Percentiles rank a stretch among this genome's conserved stretches.
phyloP scores from a whole-genome alignment of 1,140 invertebrate species.

The Lordiphosa mommai region DNA sequence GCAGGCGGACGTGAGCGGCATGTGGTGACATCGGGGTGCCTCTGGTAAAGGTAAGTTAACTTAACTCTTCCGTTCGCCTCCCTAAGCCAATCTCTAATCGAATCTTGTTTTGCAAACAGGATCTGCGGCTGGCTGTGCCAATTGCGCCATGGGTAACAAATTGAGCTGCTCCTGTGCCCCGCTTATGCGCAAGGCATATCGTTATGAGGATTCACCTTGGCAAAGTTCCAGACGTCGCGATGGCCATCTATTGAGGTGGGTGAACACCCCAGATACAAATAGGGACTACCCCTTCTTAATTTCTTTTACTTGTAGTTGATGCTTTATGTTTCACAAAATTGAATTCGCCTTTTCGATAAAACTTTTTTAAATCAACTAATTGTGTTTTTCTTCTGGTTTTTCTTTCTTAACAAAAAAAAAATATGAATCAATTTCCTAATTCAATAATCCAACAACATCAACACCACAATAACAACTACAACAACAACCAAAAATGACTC shows the following conservation, averaged over 20 bases:
- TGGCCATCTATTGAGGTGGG: conserved; percentile 94
- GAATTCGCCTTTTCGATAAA: conserved; percentile 64
- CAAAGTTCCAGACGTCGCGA: conserved; percentile 91
- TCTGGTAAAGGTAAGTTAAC: conserved; percentile 81
- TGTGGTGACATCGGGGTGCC: conserved; percentile 88
- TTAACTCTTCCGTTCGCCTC: too few species aligned
- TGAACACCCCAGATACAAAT: conserved; percentile 1
- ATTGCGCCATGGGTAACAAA: conserved; percentile 94
- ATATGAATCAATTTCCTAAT: conserved; percentile 27
- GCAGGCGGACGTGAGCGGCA: conserved; percentile 83
- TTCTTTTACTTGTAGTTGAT: conserved; percentile 17
- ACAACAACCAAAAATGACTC: conserved; percentile 48
- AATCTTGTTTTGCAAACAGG: conserved; percentile 27
- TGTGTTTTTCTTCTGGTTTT: conserved; percentile 73
- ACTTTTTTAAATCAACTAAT: conserved; percentile 67
- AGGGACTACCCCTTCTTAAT: background rate
- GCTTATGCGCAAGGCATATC: conserved; percentile 94
- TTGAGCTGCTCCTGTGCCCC: conserved; percentile 96
- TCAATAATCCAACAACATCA: conserved; percentile 18
- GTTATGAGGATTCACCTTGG: conserved; percentile 96
- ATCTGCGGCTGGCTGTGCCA: conserved; percentile 73
- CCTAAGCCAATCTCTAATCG: background rate
- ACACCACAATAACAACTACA: conserved; percentile 40
- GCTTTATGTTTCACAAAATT: conserved; percentile 46
- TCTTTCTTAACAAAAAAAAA: conserved; percentile 58